Evolutionary conservation across 2,797 vertebrate genomes (phyloP), one percentile per base, ranked within the genome.

Genomic region (Anguilla pacifica): DNA sequence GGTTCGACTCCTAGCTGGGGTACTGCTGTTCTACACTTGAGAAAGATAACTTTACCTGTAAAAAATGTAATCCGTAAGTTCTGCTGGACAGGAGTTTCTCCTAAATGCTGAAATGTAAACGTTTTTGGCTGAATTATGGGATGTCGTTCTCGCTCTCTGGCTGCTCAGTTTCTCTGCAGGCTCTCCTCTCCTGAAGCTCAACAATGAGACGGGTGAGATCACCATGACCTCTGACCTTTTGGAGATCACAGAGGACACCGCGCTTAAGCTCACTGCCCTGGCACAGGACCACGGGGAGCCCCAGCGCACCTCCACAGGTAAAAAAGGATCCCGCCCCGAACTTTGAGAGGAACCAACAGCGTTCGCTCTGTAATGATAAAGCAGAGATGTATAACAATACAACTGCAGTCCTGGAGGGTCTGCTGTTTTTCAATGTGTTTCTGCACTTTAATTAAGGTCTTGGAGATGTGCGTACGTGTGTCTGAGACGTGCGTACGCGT

Each of bases 231-330:
- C 88, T 67, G 91, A 94, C 88, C 89, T 96, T 59, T 67, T 74
- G 13, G 70, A 92, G 15, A 6, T 95, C 89, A 94, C 77, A 22
- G 89, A 93, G 2, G 95, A 96, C 91, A 95, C 89, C 0, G 6
- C 64, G 0, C 57, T 96, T 61, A 72, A 85, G 1, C 92, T 97
- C 85, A 92, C 84, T 0, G 96, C 94, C 39, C 59, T 90, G 89
- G 96, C 96, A 5, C 43, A 89, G 82, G 97, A 97, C 90, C 92
- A 95, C 0, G 97, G 97, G 77, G 39, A 1, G 22, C 95, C 95
- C 85, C 91, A 94, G 1, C 92, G 95, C 15, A 91, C 88, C 90
- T 91, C 93, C 74, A 95, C 92, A 86, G 96, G 97, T 97, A 89
- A 91, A 28, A 55, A 10, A 28, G 10, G 57, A 2, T 43, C 43